phyloP scores from a whole-genome alignment of 2,888 invertebrate genomes.

The Athetis lepigone region DNA sequence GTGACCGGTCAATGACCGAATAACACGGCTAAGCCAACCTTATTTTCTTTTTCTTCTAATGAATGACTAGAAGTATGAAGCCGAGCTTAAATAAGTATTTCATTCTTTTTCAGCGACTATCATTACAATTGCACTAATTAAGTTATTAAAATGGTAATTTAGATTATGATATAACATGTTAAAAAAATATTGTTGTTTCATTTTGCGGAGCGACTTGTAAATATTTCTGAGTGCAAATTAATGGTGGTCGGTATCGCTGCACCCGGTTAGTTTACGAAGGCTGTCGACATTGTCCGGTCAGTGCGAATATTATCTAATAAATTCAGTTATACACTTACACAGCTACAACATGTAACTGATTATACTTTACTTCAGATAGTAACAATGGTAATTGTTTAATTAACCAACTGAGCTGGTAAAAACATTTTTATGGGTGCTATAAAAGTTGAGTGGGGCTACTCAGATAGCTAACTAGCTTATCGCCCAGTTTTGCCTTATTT shows the following conservation, averaged over 20 bases:
- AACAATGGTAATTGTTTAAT: slow-evolving; percentile 67
- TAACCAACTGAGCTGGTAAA: slow-evolving; percentile 61
- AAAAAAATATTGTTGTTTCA: slow-evolving; percentile 21
- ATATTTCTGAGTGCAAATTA: slow-evolving; percentile 32
- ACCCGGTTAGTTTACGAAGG: slow-evolving; percentile 17
- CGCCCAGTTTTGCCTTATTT: slow-evolving; percentile 59
- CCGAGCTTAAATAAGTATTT: slow-evolving; percentile 6
- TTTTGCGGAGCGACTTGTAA: slow-evolving; percentile 25
- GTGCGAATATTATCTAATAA: slow-evolving; percentile 30
- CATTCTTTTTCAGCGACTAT: slow-evolving; percentile 32
- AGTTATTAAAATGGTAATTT: slow-evolving; percentile 57
- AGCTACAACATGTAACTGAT: slow-evolving; percentile 46
- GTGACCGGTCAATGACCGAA: slow-evolving; percentile 51
- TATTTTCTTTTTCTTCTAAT: slow-evolving; percentile 27
- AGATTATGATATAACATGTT: slow-evolving; percentile 2
- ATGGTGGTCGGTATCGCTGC: slow-evolving; percentile 31
- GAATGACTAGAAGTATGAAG: slow-evolving; percentile 23
- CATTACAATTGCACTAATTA: slow-evolving; percentile 48
- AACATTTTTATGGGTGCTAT: slow-evolving; percentile 60
- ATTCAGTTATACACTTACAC: slow-evolving; percentile 36
- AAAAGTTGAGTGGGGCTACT: slow-evolving; percentile 60
- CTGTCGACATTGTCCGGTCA: slow-evolving; percentile 32
- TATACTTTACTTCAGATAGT: slow-evolving; percentile 46
- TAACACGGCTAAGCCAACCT: slow-evolving; percentile 9
- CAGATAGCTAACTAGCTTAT: slow-evolving; percentile 59